A percentile compares a stretch with the other conserved stretches of the same genome.
phyloP scores from a whole-genome alignment of 2,888 invertebrate genomes.

The Anorthoa munda region DNA sequence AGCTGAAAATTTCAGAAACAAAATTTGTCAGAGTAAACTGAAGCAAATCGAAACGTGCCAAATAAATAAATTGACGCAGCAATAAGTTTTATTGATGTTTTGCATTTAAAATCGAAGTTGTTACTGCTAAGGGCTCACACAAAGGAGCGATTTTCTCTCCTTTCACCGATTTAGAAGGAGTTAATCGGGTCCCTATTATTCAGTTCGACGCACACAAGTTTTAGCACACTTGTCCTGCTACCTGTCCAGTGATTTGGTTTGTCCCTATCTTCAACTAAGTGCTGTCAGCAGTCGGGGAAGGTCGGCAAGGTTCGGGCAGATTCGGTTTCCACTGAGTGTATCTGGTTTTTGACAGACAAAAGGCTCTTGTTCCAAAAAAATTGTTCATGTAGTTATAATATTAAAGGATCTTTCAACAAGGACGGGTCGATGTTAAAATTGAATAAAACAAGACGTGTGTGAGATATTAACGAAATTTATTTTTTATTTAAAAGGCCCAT shows the following conservation, averaged over 20 bases:
- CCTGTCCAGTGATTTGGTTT: slow-evolving; percentile 41
- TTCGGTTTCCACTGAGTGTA: background rate
- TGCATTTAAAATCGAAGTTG: slow-evolving; percentile 45
- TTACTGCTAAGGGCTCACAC: background rate
- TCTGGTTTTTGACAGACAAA: background rate
- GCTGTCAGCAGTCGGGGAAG: background rate
- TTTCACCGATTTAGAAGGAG: background rate
- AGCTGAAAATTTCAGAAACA: slow-evolving; percentile 14
- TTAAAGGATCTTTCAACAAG: no score
- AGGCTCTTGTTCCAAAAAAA: no score
- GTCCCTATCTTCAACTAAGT: slow-evolving; percentile 29
- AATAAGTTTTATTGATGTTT: slow-evolving; percentile 66
- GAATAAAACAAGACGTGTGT: no score
- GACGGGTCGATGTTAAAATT: no score
- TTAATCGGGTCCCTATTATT: slow-evolving; percentile 7
- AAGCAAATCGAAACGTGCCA: slow-evolving; percentile 45
- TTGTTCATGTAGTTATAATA: no score
- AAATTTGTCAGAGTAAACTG: slow-evolving; percentile 42
- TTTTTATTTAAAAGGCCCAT: no score
- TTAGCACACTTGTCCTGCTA: slow-evolving; percentile 28
- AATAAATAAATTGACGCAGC: slow-evolving; percentile 59
- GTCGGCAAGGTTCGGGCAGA: background rate
- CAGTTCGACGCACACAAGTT: slow-evolving; percentile 16
- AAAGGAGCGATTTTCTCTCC: slow-evolving; percentile 23
- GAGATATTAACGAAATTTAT: no score